Conservation (phyloP, 2,888 invertebrate genomes). For the Neelides folsomi region DNA sequence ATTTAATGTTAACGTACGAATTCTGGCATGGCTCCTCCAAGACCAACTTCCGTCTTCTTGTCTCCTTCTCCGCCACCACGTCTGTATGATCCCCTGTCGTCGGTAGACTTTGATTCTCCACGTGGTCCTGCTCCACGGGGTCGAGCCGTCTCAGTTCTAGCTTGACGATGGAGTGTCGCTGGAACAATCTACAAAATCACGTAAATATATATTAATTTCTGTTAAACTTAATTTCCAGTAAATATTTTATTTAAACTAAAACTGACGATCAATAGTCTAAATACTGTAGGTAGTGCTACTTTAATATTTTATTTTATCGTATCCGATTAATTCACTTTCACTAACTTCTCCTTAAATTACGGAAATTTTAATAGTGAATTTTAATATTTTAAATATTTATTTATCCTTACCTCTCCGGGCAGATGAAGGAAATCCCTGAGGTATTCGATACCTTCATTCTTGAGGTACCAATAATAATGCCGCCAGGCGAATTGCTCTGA, state of each 20-base stretch:
- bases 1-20: conserved; percentile 48
- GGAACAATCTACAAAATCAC: conserved; percentile 65
- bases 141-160: conserved; percentile 69
- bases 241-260: too few species aligned
- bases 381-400: not conserved
- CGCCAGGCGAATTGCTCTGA: conserved; percentile 99
- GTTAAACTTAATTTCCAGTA: too few species aligned
- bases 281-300: too few species aligned
- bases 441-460: conserved; percentile 96
- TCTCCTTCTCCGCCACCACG: conserved; percentile 60
- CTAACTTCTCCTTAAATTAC: too few species aligned
- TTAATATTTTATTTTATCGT: too few species aligned
- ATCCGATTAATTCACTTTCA: not conserved
- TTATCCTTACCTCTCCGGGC: conserved; percentile 59
- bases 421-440: conserved; percentile 87
- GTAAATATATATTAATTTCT: too few species aligned
- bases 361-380: not conserved
- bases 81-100: conserved; percentile 72
- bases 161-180: conserved; percentile 84
- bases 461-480: conserved; percentile 98
- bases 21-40: conserved; percentile 83
- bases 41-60: conserved; percentile 94
- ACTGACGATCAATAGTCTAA: too few species aligned
- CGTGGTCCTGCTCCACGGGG: conserved; percentile 57
- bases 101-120: conserved; percentile 57